Base-by-base conservation (phyloP, 2,113 vertebrate species). In the Upupa epops region DNA sequence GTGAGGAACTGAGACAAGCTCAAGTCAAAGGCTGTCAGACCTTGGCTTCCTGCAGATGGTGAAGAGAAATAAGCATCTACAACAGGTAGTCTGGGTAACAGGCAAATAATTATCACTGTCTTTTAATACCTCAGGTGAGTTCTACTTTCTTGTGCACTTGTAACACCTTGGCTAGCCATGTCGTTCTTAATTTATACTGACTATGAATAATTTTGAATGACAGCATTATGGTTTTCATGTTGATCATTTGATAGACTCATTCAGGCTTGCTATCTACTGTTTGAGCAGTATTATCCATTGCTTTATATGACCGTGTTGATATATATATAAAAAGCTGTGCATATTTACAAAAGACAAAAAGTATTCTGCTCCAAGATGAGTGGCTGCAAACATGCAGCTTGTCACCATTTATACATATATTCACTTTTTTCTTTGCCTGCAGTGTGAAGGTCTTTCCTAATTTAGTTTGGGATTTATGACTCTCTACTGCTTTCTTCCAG, bases 391-490 rank as follows among this genome's bases (percentile, higher is more conserved):
- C 65, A 45, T 52, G 69, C 37, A 72, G 24, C 61, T 90, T 14
- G 1, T 69, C 61, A 54, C 45, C 32, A 22, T 69, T 86, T 65
- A 40, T 65, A 90, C 49, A 40, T 46, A 58, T 11, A 58, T 68
- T 81, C 29, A 52, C 37, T 31, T 71, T 63, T 63, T 83, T 45
- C 59, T 86, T 61, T 49, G 26, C 49, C 81, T 89, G 49, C 34
- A 81, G 36, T 58, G 64, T 28, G 58, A 65, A 83, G 31, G 58
- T 79, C 66, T 87, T 90, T 87, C 73, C 73, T 84, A 78, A 86
- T 93, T 88, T 93, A 81, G 40, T 73, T 78, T 68, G 34, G 84
- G 58, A 89, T 93, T 95, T 90, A 90, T 90, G 49, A 58, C 58
- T 93, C 86, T 4, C 0, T 71, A 54, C 49, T 54, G n/a, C n/a